phyloP scores from a whole-genome alignment of 1,140 invertebrate genomes.

The Brachystomella parvula region DNA sequence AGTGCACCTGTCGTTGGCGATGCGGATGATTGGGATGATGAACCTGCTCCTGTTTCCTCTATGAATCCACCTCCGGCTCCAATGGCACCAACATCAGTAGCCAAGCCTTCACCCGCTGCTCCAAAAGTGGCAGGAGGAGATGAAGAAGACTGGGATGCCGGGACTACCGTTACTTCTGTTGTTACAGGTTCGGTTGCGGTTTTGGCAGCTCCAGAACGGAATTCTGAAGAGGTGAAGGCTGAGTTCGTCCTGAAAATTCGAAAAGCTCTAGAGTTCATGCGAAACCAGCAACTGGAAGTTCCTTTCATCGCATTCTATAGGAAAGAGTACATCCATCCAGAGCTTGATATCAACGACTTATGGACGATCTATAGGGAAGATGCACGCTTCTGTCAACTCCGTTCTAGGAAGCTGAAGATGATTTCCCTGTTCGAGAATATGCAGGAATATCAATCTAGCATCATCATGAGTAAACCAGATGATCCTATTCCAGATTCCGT shows the following conservation, averaged over 20 bases:
- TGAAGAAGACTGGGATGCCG: slow-evolving; percentile 25
- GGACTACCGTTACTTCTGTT: neutral
- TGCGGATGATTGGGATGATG: slow-evolving; percentile 25
- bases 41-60: neutral
- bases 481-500: slow-evolving; percentile 73
- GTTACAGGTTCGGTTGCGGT: neutral
- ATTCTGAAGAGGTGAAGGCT: slow-evolving; percentile 40
- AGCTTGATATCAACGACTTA: slow-evolving; percentile 87
- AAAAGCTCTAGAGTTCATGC: slow-evolving; percentile 90
- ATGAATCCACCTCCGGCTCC: neutral
- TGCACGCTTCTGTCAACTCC: slow-evolving; percentile 87
- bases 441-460: slow-evolving; percentile 80
- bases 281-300: slow-evolving; percentile 89
- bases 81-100: neutral
- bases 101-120: neutral
- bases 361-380: slow-evolving; percentile 97
- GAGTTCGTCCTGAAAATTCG: slow-evolving; percentile 78
- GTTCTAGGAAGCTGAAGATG: slow-evolving; percentile 76
- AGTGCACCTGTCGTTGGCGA: slow-evolving; percentile 1
- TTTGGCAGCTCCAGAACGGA: neutral
- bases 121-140: slow-evolving; percentile 9
- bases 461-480: slow-evolving; percentile 73
- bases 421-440: slow-evolving; percentile 80
- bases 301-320: slow-evolving; percentile 98
- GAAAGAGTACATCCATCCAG: slow-evolving; percentile 94